Conservation (phyloP, 1,140 invertebrate genomes). For the Steinernema khuongi region DNA sequence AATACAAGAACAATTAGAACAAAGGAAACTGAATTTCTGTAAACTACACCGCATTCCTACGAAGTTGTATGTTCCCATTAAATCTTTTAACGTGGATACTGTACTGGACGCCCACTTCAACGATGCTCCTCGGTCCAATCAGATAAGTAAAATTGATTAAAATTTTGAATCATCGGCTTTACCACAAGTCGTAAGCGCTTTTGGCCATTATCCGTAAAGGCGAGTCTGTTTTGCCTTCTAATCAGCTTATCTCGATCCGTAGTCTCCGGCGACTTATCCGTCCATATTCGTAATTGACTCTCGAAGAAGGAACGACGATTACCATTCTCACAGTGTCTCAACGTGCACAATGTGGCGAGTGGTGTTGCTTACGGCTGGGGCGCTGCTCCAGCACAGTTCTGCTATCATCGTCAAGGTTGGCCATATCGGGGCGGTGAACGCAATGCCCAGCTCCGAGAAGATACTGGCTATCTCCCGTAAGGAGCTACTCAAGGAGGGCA, state of each 20-base stretch:
- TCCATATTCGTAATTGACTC: constrained; percentile 1
- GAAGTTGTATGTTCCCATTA: no score
- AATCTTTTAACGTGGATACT: no score
- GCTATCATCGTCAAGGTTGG: constrained; percentile 39
- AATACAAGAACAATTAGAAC: no score
- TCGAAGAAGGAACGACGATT: background rate
- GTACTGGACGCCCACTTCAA: no score
- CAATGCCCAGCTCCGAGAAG: constrained; percentile 54
- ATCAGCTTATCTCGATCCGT: background rate
- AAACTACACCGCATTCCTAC: no score
- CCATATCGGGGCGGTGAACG: constrained; percentile 55
- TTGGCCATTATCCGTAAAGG: background rate
- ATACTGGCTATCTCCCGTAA: constrained; percentile 51
- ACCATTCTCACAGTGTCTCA: background rate
- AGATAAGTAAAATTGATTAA: background rate
- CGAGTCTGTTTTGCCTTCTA: background rate
- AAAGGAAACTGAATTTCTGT: no score
- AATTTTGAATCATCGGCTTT: no score
- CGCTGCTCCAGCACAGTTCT: background rate
- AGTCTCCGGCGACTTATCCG: background rate
- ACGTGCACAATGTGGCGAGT: background rate
- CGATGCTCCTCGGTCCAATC: no score
- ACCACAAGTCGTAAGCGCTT: background rate
- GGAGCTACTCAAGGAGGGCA: constrained; percentile 49
- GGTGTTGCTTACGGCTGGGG: background rate